Conservation (phyloP, 2,888 invertebrate species). For the Hydropsyche betteni region DNA sequence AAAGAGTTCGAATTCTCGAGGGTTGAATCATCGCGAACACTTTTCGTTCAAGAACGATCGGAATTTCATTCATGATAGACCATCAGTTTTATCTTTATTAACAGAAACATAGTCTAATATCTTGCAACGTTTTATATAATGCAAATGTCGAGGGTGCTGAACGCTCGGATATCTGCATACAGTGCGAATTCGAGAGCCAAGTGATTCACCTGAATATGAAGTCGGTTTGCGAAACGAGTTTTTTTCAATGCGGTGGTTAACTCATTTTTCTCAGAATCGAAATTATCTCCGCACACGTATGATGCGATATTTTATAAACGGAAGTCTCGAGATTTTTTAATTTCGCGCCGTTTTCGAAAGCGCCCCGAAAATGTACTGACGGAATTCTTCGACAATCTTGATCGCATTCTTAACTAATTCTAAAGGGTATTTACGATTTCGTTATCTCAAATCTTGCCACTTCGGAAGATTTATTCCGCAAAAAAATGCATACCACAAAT, state of each 20-base stretch:
- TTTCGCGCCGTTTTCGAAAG: no score
- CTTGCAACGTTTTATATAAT: not conserved
- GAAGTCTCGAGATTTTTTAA: no score
- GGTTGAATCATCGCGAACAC: slow-evolving; percentile 26
- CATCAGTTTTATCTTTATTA: no score
- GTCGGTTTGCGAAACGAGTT: slow-evolving; percentile 9
- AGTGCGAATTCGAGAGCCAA: slow-evolving; percentile 1
- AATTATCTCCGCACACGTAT: not conserved
- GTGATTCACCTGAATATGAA: slow-evolving; percentile 21
- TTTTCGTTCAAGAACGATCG: not conserved
- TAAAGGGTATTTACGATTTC: no score
- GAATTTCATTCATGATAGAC: slow-evolving; percentile 24
- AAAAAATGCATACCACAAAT: no score
- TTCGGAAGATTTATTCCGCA: no score
- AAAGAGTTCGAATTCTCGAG: slow-evolving; percentile 27
- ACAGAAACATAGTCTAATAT: not conserved
- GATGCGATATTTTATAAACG: no score
- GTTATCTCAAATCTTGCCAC: no score
- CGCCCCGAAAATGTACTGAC: no score
- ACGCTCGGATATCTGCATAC: not conserved
- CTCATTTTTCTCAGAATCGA: slow-evolving; percentile 24
- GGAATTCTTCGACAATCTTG: no score
- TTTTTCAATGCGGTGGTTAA: slow-evolving; percentile 5
- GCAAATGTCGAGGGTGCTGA: not conserved
- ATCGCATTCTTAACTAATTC: no score